Evolutionary conservation across 2,113 vertebrate species (phyloP).

Genomic region (Rallus limicola): DNA sequence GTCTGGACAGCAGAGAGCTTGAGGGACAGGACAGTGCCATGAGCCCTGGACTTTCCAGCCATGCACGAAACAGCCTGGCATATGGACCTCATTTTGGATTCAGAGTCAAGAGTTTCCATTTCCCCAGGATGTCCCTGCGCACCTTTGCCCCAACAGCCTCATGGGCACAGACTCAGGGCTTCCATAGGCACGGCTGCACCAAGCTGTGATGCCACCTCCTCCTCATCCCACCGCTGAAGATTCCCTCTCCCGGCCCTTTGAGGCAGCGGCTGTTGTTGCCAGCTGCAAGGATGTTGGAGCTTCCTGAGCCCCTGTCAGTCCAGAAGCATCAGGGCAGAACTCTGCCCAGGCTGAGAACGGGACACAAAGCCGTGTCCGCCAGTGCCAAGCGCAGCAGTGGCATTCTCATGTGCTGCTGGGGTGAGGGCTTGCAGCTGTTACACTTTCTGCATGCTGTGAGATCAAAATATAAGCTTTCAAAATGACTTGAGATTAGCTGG

Average conservation of each 20-base stretch:
- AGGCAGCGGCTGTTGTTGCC: not conserved
- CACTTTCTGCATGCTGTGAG: not conserved
- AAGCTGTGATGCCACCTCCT: not conserved
- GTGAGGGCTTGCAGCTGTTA: not conserved
- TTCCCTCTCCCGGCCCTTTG: not conserved
- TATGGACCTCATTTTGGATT: not conserved
- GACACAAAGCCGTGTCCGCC: not conserved
- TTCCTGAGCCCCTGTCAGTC: not conserved
- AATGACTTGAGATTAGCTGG: not conserved
- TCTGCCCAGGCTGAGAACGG: not conserved
- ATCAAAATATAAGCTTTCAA: constrained; percentile 12
- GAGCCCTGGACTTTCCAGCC: not conserved
- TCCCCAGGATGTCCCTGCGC: not conserved
- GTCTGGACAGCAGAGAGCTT: not conserved
- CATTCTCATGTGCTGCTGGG: not conserved
- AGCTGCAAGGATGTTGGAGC: not conserved
- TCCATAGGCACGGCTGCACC: not conserved
- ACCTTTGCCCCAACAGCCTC: not conserved
- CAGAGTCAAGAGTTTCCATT: not conserved
- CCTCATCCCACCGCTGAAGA: rapidly evolving
- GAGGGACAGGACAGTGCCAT: not conserved
- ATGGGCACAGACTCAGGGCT: rapidly evolving
- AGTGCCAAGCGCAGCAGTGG: not conserved
- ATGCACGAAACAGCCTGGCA: not conserved
- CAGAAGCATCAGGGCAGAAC: not conserved